Conservation (phyloP, 2,888 invertebrate species). For the Metacarcinus magister region DNA sequence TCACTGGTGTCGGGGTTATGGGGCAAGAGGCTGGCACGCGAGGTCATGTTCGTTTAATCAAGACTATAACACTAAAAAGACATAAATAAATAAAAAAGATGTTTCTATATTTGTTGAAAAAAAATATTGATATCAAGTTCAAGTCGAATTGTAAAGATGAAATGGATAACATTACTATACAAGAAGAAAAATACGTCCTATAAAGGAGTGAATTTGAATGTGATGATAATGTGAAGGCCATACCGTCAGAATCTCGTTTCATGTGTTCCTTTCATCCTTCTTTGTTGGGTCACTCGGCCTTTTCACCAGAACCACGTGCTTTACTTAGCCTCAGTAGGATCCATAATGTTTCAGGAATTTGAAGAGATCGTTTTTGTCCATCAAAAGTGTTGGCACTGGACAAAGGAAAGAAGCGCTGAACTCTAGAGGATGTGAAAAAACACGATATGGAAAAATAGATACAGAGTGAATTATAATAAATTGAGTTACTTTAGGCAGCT, state of each 20-base stretch:
- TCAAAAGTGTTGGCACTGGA: not conserved
- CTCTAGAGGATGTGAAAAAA: not conserved
- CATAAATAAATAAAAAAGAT: not conserved
- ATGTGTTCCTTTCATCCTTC: not conserved
- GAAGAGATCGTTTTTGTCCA: not conserved
- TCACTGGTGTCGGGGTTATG: not conserved
- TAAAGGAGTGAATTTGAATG: not conserved
- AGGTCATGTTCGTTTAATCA: conserved; percentile 4
- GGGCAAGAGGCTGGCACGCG: not conserved
- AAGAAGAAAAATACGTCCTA: not conserved
- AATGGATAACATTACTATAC: not conserved
- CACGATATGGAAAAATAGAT: not conserved
- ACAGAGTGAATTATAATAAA: too few relatives aligned
- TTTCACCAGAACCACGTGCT: not conserved
- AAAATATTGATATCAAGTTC: not conserved
- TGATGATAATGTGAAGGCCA: not conserved
- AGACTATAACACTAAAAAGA: not conserved
- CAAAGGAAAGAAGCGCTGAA: not conserved
- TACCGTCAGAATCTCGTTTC: not conserved
- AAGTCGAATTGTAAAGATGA: not conserved
- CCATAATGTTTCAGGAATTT: conserved; percentile 10
- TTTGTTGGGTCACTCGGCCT: conserved; percentile 11
- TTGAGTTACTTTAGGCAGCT: not conserved
- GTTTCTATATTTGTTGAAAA: not conserved
- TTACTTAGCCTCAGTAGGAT: not conserved